These are phyloP conservation scores for Bolborhynchus lineola DNA, from an alignment of 2,113 vertebrate genomes.

Conservation along the genomic window DNA sequence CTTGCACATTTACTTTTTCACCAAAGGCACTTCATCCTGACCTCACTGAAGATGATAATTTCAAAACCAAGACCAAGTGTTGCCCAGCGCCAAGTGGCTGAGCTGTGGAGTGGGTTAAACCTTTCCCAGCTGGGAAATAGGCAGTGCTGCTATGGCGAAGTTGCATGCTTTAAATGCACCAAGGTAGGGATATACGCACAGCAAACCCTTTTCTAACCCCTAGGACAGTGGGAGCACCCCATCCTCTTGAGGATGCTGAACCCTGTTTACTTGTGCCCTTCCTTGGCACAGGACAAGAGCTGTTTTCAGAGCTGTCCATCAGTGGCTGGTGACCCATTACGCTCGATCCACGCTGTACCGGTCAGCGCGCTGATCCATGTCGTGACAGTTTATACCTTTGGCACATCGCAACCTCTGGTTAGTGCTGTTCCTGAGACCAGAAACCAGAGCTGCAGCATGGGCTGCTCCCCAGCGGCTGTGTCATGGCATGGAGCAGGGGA, in stretches of 20 bases:
- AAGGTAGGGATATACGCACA: not conserved
- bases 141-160: not conserved
- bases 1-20: constrained; percentile 15
- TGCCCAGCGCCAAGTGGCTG: not conserved
- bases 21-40: not conserved
- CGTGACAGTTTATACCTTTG: not conserved
- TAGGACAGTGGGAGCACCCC: not conserved
- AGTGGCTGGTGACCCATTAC: not conserved
- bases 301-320: not conserved
- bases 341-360: fast-evolving
- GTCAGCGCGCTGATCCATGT: not conserved
- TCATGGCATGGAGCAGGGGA: not conserved
- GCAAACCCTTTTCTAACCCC: not conserved
- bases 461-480: not conserved
- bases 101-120: not conserved
- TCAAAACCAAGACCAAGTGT: constrained; percentile 14
- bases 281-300: not conserved
- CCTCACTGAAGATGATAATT: not conserved
- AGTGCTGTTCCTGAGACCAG: not conserved
- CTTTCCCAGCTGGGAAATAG: not conserved
- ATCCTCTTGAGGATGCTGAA: not conserved
- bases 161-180: not conserved
- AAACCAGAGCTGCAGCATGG: not conserved
- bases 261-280: not conserved
- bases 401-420: not conserved